A percentile compares a stretch with the other conserved stretches of the same genome.
phyloP scores from a whole-genome alignment of 1,140 invertebrate species.

The Onthophagus taurus region DNA sequence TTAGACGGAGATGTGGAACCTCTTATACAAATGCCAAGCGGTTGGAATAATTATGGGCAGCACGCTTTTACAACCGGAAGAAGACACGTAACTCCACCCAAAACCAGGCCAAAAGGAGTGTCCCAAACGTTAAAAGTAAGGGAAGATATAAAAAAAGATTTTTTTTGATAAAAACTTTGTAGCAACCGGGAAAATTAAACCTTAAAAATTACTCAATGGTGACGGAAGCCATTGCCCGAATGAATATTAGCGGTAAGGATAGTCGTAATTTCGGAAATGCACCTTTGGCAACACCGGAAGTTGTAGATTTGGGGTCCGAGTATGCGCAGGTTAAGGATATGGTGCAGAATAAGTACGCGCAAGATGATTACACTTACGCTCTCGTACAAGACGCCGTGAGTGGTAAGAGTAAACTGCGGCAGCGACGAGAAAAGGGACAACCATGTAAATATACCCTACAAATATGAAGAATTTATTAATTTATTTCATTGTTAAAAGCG shows the following conservation, averaged over 20 bases:
- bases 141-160: background rate
- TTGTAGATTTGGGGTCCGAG: conserved; percentile 61
- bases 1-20: conserved; percentile 41
- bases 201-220: conserved; percentile 82
- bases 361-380: conserved; percentile 51
- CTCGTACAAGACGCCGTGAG: conserved; percentile 55
- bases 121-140: conserved; percentile 71
- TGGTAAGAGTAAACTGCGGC: conserved; percentile 48
- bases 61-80: conserved; percentile 78
- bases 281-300: conserved; percentile 71
- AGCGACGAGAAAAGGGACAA: conserved; percentile 53
- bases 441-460: conserved; percentile 42
- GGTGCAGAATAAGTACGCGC: conserved; percentile 48
- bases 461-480: conserved; percentile 2
- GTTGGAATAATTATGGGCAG: conserved; percentile 56
- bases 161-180: conserved; percentile 24
- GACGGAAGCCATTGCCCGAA: conserved; percentile 72
- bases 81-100: conserved; percentile 51
- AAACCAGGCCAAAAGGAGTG: conserved; percentile 60
- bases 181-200: conserved; percentile 83
- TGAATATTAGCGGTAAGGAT: conserved; percentile 57
- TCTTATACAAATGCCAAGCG: conserved; percentile 37
- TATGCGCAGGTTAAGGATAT: conserved; percentile 58
- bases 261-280: conserved; percentile 53
- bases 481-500: conserved; percentile 37